Base-by-base conservation (phyloP, 2,797 vertebrate species). In the Malurus splendens region DNA sequence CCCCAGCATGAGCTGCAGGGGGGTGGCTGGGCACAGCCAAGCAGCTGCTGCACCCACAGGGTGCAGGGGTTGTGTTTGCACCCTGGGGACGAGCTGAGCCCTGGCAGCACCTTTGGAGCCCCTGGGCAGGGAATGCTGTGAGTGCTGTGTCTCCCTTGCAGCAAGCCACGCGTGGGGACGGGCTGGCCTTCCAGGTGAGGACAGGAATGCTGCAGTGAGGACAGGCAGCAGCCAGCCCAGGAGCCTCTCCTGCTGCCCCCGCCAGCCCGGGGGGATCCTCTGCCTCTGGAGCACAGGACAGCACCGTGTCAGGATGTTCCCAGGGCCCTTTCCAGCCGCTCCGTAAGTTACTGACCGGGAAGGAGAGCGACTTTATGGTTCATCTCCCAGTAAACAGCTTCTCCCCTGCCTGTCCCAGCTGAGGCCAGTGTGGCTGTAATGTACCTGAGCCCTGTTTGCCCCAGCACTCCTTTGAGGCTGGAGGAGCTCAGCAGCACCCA, bases 131-230 rank as follows among this genome's bases (percentile, higher is more conserved):
- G 2, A 0, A 23, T 14, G 59, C 74, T 33, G 5, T 23, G 67
- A 92, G 48, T 1, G 22, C 60, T 0, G 1, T 32, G 14, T 92
- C 16, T 70, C 59, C 68, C 64, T 72, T 59, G 64, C 93, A 99
- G 99, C 98, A 99, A 97, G 96, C 99, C 85, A 99, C 98, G 2
- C 98, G 97, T 20, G 98, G 98, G 74, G 99, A 99, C 0, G 98
- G 98, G 15, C 96, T 97, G 28, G 79, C 97, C 64, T 99, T 99
- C 94, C 98, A 99, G 97, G 98, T 95, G 94, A 98, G 97, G 93
- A 93, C 98, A 0, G 98, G 98, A 64, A 94, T 97, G 93, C 92
- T 97, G 86, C 96, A 94, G 60, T 97, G 92, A 96, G 61, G 3
- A 3, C 0, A 6, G 28, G 42, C 10, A 10, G 18, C 70, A 52